Evolutionary conservation across 2,797 vertebrate genomes (phyloP), one percentile per base, ranked within the genome.

Genomic region (Sebastes cheni): DNA sequence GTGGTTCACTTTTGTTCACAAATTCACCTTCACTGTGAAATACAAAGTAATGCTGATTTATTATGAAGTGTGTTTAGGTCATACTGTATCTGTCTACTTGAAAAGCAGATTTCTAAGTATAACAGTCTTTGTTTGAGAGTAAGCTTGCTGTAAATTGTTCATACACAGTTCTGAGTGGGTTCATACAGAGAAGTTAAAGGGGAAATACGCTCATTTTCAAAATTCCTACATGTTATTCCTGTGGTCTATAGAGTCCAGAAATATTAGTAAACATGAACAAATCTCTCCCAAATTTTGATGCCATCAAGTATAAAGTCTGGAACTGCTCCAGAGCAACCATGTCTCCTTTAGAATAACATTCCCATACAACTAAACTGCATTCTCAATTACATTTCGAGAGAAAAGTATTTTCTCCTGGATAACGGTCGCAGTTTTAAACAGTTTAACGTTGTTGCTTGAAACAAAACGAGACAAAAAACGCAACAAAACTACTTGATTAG

Each of bases 401-500:
- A 50, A 50, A 50, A 50, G 16, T 50, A 20, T 50, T 20, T 50
- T 50, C 18, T 8, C 18, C 46, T 0, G 3, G 18, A 50, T 50
- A 0, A 50, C 16, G 18, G 16, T 50, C 7, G 2, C 46, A 50
- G 46, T 50, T 50, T 50, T 50, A 50, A 50, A 50, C 42, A 0
- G 3, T 46, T 46, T 42, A 42, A 42, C 6, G 0, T 42, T 42
- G 39, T 42, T 42, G 0, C 42, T 4, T 50, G 16, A 50, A 50
- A 50, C 42, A 1, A 50, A 50, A 20, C 2, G 6, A 3, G 0
- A 16, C 18, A 20, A 50, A 50, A 50, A 20, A 0, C 0, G 0
- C 46, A 50, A 50, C 18, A 50, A 50, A 50, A 50, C 46, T 50
- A 50, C 18, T 50, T 50, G 18, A 18, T 50, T 50, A 50, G 18